These are phyloP conservation scores for Pandemis corylana DNA, from an alignment of 2,888 invertebrate genomes.

Conservation along the genomic window DNA sequence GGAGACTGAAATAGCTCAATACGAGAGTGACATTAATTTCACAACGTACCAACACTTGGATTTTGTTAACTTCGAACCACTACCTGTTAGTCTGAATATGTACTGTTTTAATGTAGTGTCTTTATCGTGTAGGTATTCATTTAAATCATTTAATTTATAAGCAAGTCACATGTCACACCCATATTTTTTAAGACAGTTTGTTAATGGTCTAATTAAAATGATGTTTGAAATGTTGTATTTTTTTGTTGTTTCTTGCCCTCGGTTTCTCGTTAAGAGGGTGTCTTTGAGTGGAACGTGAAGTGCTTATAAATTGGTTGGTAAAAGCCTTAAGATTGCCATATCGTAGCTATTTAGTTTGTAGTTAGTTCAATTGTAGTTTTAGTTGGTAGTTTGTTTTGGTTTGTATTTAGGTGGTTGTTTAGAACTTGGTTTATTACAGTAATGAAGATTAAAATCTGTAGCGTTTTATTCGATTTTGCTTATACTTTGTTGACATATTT, in stretches of 20 bases:
- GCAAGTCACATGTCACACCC: slow-evolving; percentile 59
- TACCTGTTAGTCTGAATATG: slow-evolving; percentile 71
- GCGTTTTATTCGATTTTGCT: no score
- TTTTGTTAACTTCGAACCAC: slow-evolving; percentile 72
- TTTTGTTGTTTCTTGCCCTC: slow-evolving; percentile 19
- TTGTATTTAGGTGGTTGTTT: slow-evolving; percentile 31
- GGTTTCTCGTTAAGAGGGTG: slow-evolving; percentile 15
- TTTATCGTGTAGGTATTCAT: slow-evolving; percentile 45
- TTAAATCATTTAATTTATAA: slow-evolving; percentile 54
- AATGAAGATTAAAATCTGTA: no score
- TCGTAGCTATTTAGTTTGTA: slow-evolving; percentile 67
- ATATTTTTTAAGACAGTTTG: slow-evolving; percentile 35
- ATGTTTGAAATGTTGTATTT: slow-evolving; percentile 11
- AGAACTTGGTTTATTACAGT: background rate
- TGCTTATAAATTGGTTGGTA: slow-evolving; percentile 65
- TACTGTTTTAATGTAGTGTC: slow-evolving; percentile 45
- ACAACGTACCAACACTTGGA: slow-evolving; percentile 71
- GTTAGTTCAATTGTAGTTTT: slow-evolving; percentile 37
- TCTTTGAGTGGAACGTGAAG: slow-evolving; percentile 48
- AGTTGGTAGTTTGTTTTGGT: slow-evolving; percentile 39
- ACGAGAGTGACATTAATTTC: slow-evolving; percentile 53
- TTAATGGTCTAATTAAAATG: slow-evolving; percentile 13
- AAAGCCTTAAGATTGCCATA: slow-evolving; percentile 63
- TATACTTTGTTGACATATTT: no score
- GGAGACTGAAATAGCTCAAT: slow-evolving; percentile 52